A percentile compares a stretch with the other conserved stretches of the same genome.
These are phyloP conservation scores for Eumacrocentrus americanus DNA, from an alignment of 2,888 invertebrate species.

Conservation along the genomic window DNA sequence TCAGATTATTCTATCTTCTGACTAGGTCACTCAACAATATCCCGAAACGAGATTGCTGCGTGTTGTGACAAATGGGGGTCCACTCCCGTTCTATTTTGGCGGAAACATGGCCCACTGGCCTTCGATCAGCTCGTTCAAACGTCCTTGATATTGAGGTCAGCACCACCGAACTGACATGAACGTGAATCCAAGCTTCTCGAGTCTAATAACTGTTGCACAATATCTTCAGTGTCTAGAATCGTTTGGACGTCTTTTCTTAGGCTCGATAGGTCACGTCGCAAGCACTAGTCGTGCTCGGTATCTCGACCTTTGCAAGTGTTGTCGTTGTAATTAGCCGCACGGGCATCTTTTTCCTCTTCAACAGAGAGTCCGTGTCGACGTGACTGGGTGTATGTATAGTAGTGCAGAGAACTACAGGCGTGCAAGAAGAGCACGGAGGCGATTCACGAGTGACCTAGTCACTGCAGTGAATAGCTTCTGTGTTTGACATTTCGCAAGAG, in stretches of 20 bases:
- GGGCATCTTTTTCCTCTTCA: background rate
- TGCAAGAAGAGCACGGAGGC: constrained; percentile 16
- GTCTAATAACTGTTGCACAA: background rate
- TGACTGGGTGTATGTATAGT: background rate
- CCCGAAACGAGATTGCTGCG: background rate
- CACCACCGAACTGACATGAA: background rate
- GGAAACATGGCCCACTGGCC: constrained; percentile 1
- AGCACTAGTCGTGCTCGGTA: background rate
- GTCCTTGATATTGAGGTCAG: background rate
- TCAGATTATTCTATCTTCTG: no score
- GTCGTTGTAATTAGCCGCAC: constrained; percentile 9
- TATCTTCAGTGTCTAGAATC: background rate
- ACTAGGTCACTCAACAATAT: no score
- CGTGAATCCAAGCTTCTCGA: background rate
- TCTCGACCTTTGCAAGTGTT: constrained; percentile 8
- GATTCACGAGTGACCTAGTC: constrained; percentile 37
- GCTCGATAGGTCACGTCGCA: no score
- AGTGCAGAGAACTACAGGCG: background rate
- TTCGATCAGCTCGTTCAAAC: background rate
- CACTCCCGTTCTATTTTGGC: constrained; percentile 16
- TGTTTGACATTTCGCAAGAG: constrained; percentile 51
- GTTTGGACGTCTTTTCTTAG: no score
- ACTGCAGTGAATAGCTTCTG: constrained; percentile 32
- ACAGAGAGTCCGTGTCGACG: no score
- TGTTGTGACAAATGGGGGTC: constrained; percentile 5